Conservation (phyloP, 2,888 invertebrate genomes). For the Papilio demoleus region DNA sequence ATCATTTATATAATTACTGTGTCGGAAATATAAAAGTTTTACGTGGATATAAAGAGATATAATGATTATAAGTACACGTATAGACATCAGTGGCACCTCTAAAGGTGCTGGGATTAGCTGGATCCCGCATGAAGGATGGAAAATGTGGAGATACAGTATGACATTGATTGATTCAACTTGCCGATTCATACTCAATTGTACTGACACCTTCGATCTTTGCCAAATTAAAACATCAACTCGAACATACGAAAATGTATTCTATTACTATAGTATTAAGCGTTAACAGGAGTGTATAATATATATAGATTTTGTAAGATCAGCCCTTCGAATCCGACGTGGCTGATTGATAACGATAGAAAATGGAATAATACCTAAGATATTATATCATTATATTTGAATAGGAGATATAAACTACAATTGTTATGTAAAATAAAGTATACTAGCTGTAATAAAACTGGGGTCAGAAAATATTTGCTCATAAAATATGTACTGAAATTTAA, state of each 20-base stretch:
- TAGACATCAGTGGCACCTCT: slow-evolving; percentile 44
- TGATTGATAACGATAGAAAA: slow-evolving; percentile 39
- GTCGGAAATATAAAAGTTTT: too few species aligned
- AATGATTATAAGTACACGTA: slow-evolving; percentile 16
- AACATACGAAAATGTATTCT: slow-evolving; percentile 28
- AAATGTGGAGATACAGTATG: slow-evolving; percentile 49
- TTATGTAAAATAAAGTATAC: slow-evolving; percentile 51
- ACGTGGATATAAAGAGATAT: not conserved
- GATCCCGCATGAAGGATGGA: slow-evolving; percentile 55
- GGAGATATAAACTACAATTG: slow-evolving; percentile 32
- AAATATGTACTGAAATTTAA: slow-evolving; percentile 12
- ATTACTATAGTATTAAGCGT: not conserved
- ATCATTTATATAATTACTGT: too few species aligned
- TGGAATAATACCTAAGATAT: slow-evolving; percentile 28
- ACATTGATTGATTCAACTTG: slow-evolving; percentile 69
- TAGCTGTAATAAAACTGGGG: too few species aligned
- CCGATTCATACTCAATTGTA: slow-evolving; percentile 48
- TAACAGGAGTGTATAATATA: not conserved
- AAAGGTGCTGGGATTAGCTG: slow-evolving; percentile 49
- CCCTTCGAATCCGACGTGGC: slow-evolving; percentile 35
- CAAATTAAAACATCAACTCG: slow-evolving; percentile 26
- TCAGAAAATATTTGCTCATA: not conserved
- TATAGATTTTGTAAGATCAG: slow-evolving; percentile 10
- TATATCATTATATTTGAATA: slow-evolving; percentile 31
- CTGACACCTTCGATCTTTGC: slow-evolving; percentile 47